Percentiles rank a stretch among this genome's conserved stretches.
Conservation (phyloP, 2,113 vertebrate genomes). For the zebrafish (Danio rerio) region GRCz12tu NC_133195.1:31942001-31942500, state of each 20-base stretch:
- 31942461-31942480: not conserved
- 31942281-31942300: not conserved
- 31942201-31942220: conserved; percentile 73
- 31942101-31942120: not conserved
- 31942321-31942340: not conserved
- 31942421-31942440: not conserved
- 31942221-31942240: not conserved
- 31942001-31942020: not conserved
- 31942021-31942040: too few relatives aligned
- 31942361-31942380: not conserved
- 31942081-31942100: not conserved
- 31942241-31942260: not conserved
- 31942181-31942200: conserved; percentile 49
- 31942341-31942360: not conserved
- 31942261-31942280: not conserved
- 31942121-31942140: not conserved
- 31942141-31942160: conserved; percentile 5
- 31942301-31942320: not conserved
- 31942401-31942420: not conserved
- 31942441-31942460: not conserved
- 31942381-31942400: not conserved
- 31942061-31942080: not conserved
- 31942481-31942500: not conserved
- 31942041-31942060: not conserved
- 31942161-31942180: not conserved